These are phyloP conservation scores for Drosophila bifasciata DNA, from an alignment of 1,140 invertebrate genomes.

Conservation along the genomic window DNA sequence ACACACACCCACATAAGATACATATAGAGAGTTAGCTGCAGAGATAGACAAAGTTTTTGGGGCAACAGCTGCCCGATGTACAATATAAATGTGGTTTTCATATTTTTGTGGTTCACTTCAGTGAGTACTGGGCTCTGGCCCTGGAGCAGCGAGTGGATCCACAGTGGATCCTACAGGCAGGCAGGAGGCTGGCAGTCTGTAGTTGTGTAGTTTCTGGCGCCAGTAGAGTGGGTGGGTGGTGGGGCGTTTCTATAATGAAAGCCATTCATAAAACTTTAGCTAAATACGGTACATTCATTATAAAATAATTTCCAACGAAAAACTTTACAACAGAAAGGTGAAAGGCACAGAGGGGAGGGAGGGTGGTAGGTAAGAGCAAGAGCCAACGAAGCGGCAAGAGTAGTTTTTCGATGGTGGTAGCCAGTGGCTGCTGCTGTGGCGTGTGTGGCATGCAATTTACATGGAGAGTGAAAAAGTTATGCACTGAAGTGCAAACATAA, in stretches of 20 bases:
- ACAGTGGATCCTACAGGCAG: conserved; percentile 23
- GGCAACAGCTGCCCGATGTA: conserved; percentile 70
- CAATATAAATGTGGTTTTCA: conserved; percentile 82
- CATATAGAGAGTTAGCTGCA: conserved; percentile 4
- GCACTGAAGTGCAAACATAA: conserved; percentile 74
- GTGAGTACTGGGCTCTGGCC: conserved; percentile 31
- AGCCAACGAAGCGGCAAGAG: conserved; percentile 19
- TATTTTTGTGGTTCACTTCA: conserved; percentile 80
- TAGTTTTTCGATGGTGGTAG: conserved; percentile 9
- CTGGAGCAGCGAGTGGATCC: neutral
- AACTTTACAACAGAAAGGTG: conserved; percentile 20
- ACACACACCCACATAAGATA: conserved; percentile 10
- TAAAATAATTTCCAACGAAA: conserved; percentile 73
- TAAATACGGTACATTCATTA: conserved; percentile 82
- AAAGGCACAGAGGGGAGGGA: neutral
- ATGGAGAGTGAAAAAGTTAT: conserved; percentile 81
- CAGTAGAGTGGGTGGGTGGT: neutral
- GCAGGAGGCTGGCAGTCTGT: too few relatives aligned
- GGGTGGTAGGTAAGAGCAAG: too few relatives aligned
- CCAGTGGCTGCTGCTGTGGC: conserved; percentile 1
- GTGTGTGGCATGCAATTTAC: conserved; percentile 59
- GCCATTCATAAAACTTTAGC: conserved; percentile 82
- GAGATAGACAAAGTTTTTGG: conserved; percentile 70
- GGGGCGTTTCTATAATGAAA: conserved; percentile 62
- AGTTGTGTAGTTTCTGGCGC: conserved; percentile 1